Base-by-base conservation (phyloP, 2,113 vertebrate genomes). In the Tachycineta bicolor region DNA sequence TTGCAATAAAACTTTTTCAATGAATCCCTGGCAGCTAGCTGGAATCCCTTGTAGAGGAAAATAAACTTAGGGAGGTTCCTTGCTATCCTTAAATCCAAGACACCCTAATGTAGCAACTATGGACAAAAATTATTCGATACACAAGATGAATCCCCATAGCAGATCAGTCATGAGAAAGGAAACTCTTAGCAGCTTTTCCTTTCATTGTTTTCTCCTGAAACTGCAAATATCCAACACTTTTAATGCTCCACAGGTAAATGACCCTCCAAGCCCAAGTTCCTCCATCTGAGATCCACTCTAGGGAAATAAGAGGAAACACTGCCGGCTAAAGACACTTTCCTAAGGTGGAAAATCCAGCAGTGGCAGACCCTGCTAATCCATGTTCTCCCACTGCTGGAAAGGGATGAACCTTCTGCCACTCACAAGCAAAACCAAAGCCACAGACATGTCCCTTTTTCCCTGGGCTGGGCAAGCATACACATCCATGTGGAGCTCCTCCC, bases 1-100 rank as follows among this genome's bases (percentile, higher is more conserved):
- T 97, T 97, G 96, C 97, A 98, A 97, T 98, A 97, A 97, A 98
- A 89, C 43, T 92, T 96, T 96, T 96, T 96, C 95, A 96, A 4
- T 87, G 52, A 95, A 71, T 1, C 47, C 49, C 29, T 29, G 37
- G 73, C 3, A 29, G 49, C 15, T 34, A 29, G 49, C 15, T 34
- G 41, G 41, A 17, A 12, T 49, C 25, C 39, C 25, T 59, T 15
- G 13, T 2, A 53, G 14, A 63, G 37, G 26, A 4, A 20, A 24
- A 64, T 34, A 12, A 47, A n/a, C 11, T 39, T 5, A 7, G 2
- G 14, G 39, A 63, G 5, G 21, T 15, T 90, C 47, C 25, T 70
- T 26, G 8, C 12, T 28, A 12, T 33, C 46, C 5, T 65, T 60
- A 34, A 80, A 87, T 49, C 63, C 23, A 33, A 13, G 4, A 16